Conservation (phyloP, 2,888 invertebrate genomes). For the Melipona beecheii region DNA sequence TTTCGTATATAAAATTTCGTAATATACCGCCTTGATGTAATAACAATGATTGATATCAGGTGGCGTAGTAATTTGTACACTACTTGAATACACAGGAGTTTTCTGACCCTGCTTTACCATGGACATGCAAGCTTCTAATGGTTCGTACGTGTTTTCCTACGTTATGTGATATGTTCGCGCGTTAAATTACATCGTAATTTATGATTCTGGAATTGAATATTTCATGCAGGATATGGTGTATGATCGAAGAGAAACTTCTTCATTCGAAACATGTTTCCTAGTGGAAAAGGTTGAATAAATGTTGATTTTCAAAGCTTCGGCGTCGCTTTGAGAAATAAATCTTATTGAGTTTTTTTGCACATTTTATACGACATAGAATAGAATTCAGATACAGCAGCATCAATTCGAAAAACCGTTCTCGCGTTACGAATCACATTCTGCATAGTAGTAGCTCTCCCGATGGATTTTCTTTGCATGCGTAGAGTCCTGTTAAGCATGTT, state of each 20-base stretch:
- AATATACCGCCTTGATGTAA: constrained; percentile 34
- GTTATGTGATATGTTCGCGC: constrained; percentile 49
- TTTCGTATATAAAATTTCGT: constrained; percentile 34
- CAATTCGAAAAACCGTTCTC: not conserved
- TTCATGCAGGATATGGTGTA: constrained; percentile 54
- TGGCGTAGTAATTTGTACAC: constrained; percentile 52
- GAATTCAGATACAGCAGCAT: constrained; percentile 17
- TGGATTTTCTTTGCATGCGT: constrained; percentile 19
- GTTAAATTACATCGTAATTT: constrained; percentile 56
- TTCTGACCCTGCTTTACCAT: constrained; percentile 78
- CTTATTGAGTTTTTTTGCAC: constrained; percentile 33
- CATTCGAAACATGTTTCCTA: constrained; percentile 51
- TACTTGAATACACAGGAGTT: constrained; percentile 52
- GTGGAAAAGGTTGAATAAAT: constrained; percentile 63
- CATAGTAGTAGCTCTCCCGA: not conserved
- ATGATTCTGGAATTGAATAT: constrained; percentile 49
- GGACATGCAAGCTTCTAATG: constrained; percentile 84
- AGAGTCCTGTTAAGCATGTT: constrained; percentile 1
- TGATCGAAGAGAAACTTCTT: constrained; percentile 43
- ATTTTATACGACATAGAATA: constrained; percentile 35
- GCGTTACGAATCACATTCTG: not conserved
- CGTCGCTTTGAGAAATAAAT: constrained; percentile 58
- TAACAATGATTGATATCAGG: constrained; percentile 45
- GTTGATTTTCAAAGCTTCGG: constrained; percentile 54
- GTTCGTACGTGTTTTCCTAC: constrained; percentile 77